Evolutionary conservation across 53 echinoderm and acorn worm genomes (phyloP).

Genomic region (Glandiceps talaboti): DNA sequence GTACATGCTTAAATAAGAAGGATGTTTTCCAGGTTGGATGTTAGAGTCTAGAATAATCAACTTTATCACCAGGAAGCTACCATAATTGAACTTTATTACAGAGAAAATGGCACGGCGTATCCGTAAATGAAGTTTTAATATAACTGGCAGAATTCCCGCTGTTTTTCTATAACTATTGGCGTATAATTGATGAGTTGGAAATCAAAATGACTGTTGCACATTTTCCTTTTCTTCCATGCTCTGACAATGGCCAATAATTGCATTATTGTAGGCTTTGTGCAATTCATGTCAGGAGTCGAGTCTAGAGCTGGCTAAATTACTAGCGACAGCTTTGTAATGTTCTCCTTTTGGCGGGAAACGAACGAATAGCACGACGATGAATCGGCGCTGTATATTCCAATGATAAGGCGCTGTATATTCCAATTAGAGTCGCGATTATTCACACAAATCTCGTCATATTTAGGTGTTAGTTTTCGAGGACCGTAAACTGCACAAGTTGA

Average conservation of each 20-base stretch:
- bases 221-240: neutral
- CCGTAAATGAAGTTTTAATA: neutral
- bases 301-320: neutral
- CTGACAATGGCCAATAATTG: neutral
- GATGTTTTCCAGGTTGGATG: neutral
- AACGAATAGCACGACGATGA: too few species aligned
- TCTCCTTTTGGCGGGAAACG: too few species aligned
- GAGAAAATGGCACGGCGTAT: neutral
- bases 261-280: neutral
- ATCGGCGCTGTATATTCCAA: too few species aligned
- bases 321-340: too few species aligned
- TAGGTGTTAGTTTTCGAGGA: neutral
- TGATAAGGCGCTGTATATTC: too few species aligned
- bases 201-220: neutral
- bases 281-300: too few species aligned
- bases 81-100: neutral
- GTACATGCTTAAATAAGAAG: too few species aligned
- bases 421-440: neutral
- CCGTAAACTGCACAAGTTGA: neutral
- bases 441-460: neutral
- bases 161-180: neutral
- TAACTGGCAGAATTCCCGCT: neutral
- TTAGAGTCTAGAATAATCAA: neutral
- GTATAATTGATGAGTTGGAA: neutral
- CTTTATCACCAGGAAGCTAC: neutral